Evolutionary conservation across 2,113 vertebrate species (phyloP).

Genomic region (Coreoperca whiteheadi): DNA sequence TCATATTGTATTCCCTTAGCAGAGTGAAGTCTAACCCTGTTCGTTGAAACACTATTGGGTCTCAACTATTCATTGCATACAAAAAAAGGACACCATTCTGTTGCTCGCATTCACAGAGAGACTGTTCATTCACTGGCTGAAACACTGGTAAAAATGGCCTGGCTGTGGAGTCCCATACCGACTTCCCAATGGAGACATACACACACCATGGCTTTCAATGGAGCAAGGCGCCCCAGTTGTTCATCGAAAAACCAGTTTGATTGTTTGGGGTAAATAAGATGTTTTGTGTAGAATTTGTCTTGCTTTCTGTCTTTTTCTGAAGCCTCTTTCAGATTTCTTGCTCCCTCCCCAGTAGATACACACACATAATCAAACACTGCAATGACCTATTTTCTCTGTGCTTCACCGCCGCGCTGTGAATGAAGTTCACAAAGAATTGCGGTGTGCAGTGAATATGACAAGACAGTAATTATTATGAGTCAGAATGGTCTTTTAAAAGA

Average conservation of each 20-base stretch:
- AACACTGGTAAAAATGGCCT: slow-evolving; percentile 21
- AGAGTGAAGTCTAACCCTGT: slow-evolving; percentile 1
- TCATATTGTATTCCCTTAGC: slow-evolving; percentile 17
- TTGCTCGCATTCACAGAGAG: slow-evolving; percentile 44
- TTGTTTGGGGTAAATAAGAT: neutral
- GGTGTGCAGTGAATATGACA: slow-evolving; percentile 23
- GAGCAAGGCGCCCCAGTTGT: slow-evolving; percentile 12
- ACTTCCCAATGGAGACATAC: slow-evolving; percentile 20
- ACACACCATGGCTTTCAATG: slow-evolving; percentile 3
- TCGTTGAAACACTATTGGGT: slow-evolving; percentile 14
- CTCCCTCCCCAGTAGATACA: slow-evolving; percentile 59
- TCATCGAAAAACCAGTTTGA: slow-evolving; percentile 9
- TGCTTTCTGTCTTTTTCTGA: slow-evolving; percentile 3
- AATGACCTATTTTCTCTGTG: slow-evolving; percentile 82
- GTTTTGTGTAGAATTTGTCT: slow-evolving; percentile 43
- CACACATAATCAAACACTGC: slow-evolving; percentile 72
- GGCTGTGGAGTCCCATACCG: slow-evolving; percentile 6
- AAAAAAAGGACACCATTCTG: slow-evolving; percentile 43
- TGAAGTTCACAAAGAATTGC: slow-evolving; percentile 74
- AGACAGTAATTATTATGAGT: slow-evolving; percentile 18
- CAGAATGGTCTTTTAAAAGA: neutral
- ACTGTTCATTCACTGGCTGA: slow-evolving; percentile 37
- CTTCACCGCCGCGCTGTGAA: slow-evolving; percentile 57
- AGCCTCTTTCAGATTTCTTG: slow-evolving; percentile 24
- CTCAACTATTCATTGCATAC: slow-evolving; percentile 34